Evolutionary conservation across 2,797 vertebrate genomes (phyloP).

Genomic region (Xerus rutilus): DNA sequence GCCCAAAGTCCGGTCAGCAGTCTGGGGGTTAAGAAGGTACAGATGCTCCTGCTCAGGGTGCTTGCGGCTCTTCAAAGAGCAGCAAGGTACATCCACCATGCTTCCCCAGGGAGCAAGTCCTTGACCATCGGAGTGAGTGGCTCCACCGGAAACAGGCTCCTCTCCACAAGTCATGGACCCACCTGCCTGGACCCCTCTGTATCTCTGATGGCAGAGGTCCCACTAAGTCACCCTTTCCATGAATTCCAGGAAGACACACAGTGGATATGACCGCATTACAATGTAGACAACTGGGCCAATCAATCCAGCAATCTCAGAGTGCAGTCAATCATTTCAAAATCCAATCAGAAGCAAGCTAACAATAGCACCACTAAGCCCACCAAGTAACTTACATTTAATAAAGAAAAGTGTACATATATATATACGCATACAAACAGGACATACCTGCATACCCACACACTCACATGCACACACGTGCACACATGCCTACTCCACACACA

Average conservation of each 20-base stretch:
- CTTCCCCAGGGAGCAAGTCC: accelerated
- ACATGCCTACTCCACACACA: too few relatives aligned
- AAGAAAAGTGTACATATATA: accelerated
- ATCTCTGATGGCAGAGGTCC: accelerated
- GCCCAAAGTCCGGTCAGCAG: neutral
- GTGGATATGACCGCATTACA: neutral
- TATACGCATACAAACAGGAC: too few relatives aligned
- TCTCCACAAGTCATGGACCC: neutral
- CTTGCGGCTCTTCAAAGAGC: neutral
- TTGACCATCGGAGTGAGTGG: accelerated
- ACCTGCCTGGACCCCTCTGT: too few relatives aligned
- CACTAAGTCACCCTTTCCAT: neutral
- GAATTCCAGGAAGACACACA: accelerated
- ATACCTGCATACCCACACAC: too few relatives aligned
- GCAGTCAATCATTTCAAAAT: neutral
- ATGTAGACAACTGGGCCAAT: neutral
- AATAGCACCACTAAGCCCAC: neutral
- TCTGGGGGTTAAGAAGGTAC: too few relatives aligned
- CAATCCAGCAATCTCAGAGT: neutral
- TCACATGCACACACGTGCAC: too few relatives aligned
- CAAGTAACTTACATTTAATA: neutral
- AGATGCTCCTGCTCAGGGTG: neutral
- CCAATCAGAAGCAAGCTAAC: too few relatives aligned
- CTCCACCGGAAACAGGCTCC: neutral
- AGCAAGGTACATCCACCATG: accelerated